Percentiles rank a stretch among this genome's conserved stretches.
Conservation (phyloP, 2,888 invertebrate species). For the Dexiosoma caninum region DNA sequence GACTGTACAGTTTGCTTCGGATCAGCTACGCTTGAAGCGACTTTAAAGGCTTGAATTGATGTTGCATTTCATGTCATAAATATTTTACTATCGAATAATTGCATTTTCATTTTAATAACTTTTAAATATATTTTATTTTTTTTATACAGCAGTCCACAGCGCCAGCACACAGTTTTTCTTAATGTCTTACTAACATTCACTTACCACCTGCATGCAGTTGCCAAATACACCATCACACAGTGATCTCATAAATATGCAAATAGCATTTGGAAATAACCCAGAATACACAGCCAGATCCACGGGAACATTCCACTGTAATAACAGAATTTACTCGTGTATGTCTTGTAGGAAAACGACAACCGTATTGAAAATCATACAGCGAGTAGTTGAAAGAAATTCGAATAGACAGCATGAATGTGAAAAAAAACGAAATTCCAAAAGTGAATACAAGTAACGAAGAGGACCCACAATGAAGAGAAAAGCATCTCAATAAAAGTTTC, state of each 20-base stretch:
- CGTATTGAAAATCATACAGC: not conserved
- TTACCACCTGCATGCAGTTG: not conserved
- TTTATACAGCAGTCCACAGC: not conserved
- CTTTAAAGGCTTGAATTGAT: not conserved
- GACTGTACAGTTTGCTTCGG: not conserved
- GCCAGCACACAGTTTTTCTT: slow-evolving; percentile 7
- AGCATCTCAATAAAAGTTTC: not conserved
- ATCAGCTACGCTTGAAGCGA: no score
- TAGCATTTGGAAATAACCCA: slow-evolving; percentile 39
- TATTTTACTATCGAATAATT: no score
- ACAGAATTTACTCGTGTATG: no score
- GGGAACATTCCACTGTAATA: not conserved
- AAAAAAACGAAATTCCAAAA: not conserved
- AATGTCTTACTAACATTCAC: slow-evolving; percentile 15
- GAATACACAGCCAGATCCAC: not conserved
- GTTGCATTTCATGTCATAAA: no score
- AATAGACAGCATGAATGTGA: slow-evolving; percentile 29
- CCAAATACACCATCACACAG: not conserved
- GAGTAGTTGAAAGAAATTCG: slow-evolving; percentile 21
- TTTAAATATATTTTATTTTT: no score
- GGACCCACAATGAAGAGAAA: not conserved
- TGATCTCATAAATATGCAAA: slow-evolving; percentile 57
- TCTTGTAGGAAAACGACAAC: not conserved
- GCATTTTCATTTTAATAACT: slow-evolving; percentile 3
- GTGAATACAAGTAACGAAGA: not conserved